Evolutionary conservation across 2,797 vertebrate genomes (phyloP).

Genomic region (Diplodus sargus): DNA sequence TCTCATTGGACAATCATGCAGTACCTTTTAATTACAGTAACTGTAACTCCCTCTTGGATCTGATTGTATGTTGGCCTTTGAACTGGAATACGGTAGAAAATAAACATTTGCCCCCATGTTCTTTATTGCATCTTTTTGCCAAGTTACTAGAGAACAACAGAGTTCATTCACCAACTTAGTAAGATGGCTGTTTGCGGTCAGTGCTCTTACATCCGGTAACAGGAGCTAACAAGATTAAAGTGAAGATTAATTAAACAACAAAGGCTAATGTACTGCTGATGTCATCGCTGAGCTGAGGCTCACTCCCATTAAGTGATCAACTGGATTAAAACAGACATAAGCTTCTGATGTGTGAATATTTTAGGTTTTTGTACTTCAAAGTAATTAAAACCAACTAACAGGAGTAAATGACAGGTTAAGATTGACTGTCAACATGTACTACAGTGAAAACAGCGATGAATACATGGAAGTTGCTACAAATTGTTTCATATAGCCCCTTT

Average conservation of each 20-base stretch:
- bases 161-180: background rate
- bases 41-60: constrained; percentile 33
- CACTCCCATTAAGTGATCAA: constrained; percentile 27
- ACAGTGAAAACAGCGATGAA: background rate
- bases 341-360: background rate
- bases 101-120: constrained; percentile 79
- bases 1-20: constrained; percentile 26
- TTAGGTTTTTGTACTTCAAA: background rate
- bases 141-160: background rate
- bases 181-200: background rate
- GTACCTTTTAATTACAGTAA: constrained; percentile 16
- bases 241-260: constrained; percentile 57
- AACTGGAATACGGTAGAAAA: constrained; percentile 82
- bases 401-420: background rate
- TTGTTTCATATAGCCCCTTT: background rate
- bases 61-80: constrained; percentile 70
- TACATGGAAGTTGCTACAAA: background rate
- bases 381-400: background rate
- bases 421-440: background rate
- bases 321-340: constrained; percentile 42
- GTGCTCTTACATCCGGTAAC: constrained; percentile 18
- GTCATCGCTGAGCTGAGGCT: constrained; percentile 46
- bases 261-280: constrained; percentile 51
- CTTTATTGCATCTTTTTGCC: background rate
- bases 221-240: constrained; percentile 53